Evolutionary conservation across 2,113 vertebrate genomes (phyloP), one percentile per base, ranked within the genome.

Genomic region (Emydocephalus ijimae): DNA sequence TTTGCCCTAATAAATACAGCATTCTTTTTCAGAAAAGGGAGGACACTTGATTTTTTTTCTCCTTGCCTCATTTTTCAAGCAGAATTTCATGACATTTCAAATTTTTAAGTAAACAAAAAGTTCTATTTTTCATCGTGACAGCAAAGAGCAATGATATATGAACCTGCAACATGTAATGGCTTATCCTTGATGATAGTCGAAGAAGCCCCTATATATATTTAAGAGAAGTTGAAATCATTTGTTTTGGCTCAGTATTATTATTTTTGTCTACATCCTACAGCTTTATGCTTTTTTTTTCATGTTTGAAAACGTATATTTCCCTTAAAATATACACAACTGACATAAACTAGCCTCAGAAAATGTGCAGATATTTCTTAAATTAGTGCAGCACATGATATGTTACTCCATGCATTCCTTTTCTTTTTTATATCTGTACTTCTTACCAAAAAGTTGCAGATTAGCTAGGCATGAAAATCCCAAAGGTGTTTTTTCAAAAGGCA

Each of bases 61-160:
- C 61, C 94, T 94, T 0, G 0, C 87, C 90, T 97, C 96, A 98
- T 98, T 98, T 97, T 97, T 98, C 97, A 97, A 95, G 87, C 89
- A 94, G 93, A 95, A 95, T 96, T 96, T 97, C 85, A 95, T 94
- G 94, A 74, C 94, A 97, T 97, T 97, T 97, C 96, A 96, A 95
- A 95, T 96, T 97, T 96, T 97, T 97, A 97, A 96, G 96, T 97
- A 97, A 97, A 97, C 95, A 97, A 95, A 96, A 97, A 97, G 89
- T 97, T 64, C 92, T 97, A 94, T 98, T 97, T 97, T 96, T 97
- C 97, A 97, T 94, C 74, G 48, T 97, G 97, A 97, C 96, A 97
- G 94, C 91, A 95, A 95, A 94, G 89, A 94, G 74, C 94, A 95
- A 54, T 97, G 96, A 97, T 97, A 59, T 95, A 97, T 97, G 96